These are phyloP conservation scores for Neodiprion pinetum DNA, from an alignment of 1,140 invertebrate genomes.

Conservation along the genomic window DNA sequence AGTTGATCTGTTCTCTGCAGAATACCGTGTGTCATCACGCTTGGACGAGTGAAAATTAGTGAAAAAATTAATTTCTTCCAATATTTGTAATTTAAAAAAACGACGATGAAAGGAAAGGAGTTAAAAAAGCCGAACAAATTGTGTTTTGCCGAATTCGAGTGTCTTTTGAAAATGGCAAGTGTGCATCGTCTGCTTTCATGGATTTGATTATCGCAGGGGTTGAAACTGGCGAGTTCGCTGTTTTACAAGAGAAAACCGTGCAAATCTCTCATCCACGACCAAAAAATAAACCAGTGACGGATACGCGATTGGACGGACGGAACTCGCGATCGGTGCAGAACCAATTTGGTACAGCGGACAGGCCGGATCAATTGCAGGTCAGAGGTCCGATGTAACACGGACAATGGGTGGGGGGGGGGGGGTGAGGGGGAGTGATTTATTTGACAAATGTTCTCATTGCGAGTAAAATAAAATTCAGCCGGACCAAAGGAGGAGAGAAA, in stretches of 20 bases:
- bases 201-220: too few relatives aligned
- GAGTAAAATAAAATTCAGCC: background rate
- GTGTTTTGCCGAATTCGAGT: too few relatives aligned
- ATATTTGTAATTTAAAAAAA: too few relatives aligned
- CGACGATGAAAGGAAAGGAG: too few relatives aligned
- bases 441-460: background rate
- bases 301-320: background rate
- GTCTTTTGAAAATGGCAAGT: too few relatives aligned
- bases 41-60: too few relatives aligned
- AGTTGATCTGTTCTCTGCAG: too few relatives aligned
- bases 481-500: too few relatives aligned
- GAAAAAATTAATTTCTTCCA: too few relatives aligned
- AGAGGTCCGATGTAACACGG: background rate
- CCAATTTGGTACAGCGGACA: background rate
- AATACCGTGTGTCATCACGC: too few relatives aligned
- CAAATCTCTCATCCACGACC: background rate
- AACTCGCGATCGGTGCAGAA: background rate
- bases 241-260: background rate
- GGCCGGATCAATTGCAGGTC: background rate
- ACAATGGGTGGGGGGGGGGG: background rate
- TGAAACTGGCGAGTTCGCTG: background rate
- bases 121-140: too few relatives aligned
- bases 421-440: background rate
- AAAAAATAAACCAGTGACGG: conserved; percentile 2
- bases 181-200: too few relatives aligned